phyloP scores from a whole-genome alignment of 2,797 vertebrate species.

The Falco naumanni region DNA sequence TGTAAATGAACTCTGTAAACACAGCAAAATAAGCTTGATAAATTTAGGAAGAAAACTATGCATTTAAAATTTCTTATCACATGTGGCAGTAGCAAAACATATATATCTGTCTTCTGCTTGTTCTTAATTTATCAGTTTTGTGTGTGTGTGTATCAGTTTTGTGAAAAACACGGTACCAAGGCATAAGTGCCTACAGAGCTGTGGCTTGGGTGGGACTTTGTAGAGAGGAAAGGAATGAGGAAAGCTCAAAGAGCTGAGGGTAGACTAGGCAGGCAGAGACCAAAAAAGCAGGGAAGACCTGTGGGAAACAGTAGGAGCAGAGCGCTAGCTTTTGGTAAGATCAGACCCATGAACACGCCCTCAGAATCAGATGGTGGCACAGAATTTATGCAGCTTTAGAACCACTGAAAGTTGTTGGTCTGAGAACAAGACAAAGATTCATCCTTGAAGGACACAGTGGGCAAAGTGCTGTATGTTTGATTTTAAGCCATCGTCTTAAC shows the following conservation, averaged over 20 bases:
- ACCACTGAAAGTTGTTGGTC: not conserved
- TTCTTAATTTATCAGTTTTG: not conserved
- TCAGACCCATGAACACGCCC: not conserved
- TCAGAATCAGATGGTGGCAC: not conserved
- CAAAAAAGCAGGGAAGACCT: not conserved
- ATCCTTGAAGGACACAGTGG: not conserved
- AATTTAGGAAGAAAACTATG: not conserved
- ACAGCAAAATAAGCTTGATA: not conserved
- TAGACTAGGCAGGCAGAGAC: not conserved
- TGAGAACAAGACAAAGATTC: not conserved
- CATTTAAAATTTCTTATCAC: not conserved
- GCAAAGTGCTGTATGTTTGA: not conserved
- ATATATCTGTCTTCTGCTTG: not conserved
- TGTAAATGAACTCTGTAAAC: not conserved
- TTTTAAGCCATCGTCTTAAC: not conserved
- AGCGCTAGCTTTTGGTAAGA: not conserved
- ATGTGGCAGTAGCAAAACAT: not conserved
- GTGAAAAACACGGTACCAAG: not conserved
- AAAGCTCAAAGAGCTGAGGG: not conserved
- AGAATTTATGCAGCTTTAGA: not conserved
- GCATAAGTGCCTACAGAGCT: not conserved
- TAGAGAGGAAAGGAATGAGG: not conserved
- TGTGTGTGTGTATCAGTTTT: not conserved
- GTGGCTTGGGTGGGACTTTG: not conserved
- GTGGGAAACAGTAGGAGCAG: not conserved